Evolutionary conservation across 2,888 invertebrate genomes (phyloP), one percentile per base, ranked within the genome.

Genomic region (Drosophila merina): DNA sequence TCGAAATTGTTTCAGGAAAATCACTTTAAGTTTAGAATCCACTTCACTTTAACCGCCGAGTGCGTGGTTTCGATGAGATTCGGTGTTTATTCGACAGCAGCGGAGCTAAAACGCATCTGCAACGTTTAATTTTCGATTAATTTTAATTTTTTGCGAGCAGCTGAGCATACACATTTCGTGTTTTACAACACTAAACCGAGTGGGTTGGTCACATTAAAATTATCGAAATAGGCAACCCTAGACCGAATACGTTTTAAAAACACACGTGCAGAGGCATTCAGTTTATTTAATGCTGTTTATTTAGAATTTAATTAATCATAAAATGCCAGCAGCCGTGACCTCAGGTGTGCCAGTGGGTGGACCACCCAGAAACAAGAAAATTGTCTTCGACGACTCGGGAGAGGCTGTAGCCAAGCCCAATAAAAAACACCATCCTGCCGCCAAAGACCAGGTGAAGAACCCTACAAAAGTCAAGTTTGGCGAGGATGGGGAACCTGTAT

Each of bases 341-440:
- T 63, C 54, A 59, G 73, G 56, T 55, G 57, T 64, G 36, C 60
- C 72, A 8, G 59, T 77, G n/a, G 72, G 75, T 50, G 74, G 69
- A 8, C 42, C 63, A 51, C 30, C 62, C n/a, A 87, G 83, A 74
- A 89, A 88, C 62, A 90, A 90, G 36, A 90, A 90, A 76, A 89
- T 91, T n/a, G 57, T 89, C 0, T 91, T 91, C 40, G 79, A 83
- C 44, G 91, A 91, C 2, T 78, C 88, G 6, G 91, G 88, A 0
- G 84, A 89, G 54, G 74, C 72, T 7, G n/a, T 79, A 4, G 9
- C 57, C 47, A 74, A 77, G 4, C 57, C 55, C 3, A 47, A 33
- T 47, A 73, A 78, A 70, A 57, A 67, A 10, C 73, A 74, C 30
- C 64, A 40, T 76, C 75, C 28, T 3, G 45, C 80, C 44, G 36